These are phyloP conservation scores for Circaetus cinerascens DNA, from an alignment of 2,113 vertebrate genomes.

Conservation along the genomic window DNA sequence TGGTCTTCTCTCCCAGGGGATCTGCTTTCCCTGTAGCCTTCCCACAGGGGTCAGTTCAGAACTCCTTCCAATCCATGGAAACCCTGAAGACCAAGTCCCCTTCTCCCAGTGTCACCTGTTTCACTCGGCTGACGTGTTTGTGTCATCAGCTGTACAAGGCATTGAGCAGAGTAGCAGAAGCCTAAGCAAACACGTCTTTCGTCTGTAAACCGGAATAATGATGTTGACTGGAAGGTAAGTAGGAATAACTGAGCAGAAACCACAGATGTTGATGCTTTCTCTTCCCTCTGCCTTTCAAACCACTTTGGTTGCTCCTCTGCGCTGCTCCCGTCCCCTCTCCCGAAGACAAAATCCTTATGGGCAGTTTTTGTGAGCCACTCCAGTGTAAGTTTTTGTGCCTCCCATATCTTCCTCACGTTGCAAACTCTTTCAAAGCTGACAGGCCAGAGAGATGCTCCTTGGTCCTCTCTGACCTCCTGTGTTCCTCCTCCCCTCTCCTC, in stretches of 20 bases:
- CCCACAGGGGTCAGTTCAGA: background rate
- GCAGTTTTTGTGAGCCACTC: background rate
- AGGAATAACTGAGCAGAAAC: background rate
- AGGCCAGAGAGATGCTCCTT: background rate
- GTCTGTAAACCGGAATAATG: background rate
- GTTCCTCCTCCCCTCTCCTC: background rate
- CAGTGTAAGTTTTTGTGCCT: background rate
- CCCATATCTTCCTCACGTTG: fast-evolving
- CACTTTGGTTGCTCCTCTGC: background rate
- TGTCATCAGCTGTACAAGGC: background rate
- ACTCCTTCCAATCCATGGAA: background rate
- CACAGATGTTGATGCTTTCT: background rate
- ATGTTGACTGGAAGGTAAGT: background rate
- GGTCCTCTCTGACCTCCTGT: background rate
- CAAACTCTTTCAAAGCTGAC: background rate
- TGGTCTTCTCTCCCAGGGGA: background rate
- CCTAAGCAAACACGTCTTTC: background rate
- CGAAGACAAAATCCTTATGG: background rate
- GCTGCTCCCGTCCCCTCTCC: background rate
- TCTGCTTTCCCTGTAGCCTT: background rate
- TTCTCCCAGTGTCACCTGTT: background rate
- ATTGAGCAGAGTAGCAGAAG: background rate
- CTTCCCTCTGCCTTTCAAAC: background rate
- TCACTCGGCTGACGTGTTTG: fast-evolving
- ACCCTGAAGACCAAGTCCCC: fast-evolving